A percentile compares a stretch with the other conserved stretches of the same genome.
These are phyloP conservation scores for Neolamprologus toae DNA, from an alignment of 2,113 vertebrate species.

Conservation along the genomic window DNA sequence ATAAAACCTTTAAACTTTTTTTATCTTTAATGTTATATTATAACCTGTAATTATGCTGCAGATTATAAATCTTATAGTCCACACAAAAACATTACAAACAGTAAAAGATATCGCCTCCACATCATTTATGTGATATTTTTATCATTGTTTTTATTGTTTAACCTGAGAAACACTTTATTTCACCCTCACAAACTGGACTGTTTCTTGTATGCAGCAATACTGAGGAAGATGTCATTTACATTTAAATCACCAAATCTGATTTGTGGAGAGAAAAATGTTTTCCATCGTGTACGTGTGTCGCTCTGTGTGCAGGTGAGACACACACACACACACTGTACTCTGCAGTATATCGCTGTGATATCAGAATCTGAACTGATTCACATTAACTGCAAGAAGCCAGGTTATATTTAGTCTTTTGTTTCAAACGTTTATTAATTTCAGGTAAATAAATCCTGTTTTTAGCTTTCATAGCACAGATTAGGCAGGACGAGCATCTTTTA, in stretches of 20 bases:
- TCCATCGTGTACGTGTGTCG: background rate
- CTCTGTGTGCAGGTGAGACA: background rate
- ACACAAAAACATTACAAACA: background rate
- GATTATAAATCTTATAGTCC: background rate
- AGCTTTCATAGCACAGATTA: background rate
- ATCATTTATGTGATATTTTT: background rate
- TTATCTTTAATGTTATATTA: fast-evolving
- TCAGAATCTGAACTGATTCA: background rate
- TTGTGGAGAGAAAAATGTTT: background rate
- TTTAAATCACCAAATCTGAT: fast-evolving
- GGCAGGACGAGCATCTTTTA: background rate
- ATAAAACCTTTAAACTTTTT: background rate
- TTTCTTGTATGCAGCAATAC: fast-evolving
- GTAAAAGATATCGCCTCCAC: background rate
- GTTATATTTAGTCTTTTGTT: background rate
- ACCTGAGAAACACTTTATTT: background rate
- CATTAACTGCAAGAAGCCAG: background rate
- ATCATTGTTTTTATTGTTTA: background rate
- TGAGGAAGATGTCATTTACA: background rate
- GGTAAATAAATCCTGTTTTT: fast-evolving
- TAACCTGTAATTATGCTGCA: background rate
- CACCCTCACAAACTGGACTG: background rate
- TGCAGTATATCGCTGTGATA: background rate
- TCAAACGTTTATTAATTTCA: fast-evolving
- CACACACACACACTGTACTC: background rate